Evolutionary conservation across 1,140 invertebrate species (phyloP), one percentile per base, ranked within the genome.

Genomic region (Cephus cinctus): DNA sequence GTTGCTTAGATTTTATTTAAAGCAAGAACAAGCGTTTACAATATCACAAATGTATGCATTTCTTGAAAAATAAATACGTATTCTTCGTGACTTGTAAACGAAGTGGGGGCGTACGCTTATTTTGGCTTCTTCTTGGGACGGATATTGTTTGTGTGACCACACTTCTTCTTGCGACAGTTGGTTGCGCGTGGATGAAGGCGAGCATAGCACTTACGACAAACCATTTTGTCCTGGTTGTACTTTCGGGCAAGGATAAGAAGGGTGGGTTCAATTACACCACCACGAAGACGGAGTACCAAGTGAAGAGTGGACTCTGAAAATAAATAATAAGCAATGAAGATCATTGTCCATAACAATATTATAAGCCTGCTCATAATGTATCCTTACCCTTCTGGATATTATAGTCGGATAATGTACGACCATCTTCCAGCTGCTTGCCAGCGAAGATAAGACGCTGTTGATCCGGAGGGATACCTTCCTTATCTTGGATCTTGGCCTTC

Each of bases 121-220:
- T 99, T 99, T 77, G 98, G 80, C 92, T 98, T 98, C 96, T 99
- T 99, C 83, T 99, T 99, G 65, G 96, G 95, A 68, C 98, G 88
- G 68, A 99, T 86, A 78, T 99, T 98, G 80, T 96, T 98, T 54
- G 96, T 98, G 78, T 99, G 97, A 50, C 98, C 98, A 82, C 98
- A 99, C 78, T 98, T 98, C 80, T 94, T 95, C 80, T 99, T 99
- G 53, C 97, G 88, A 78, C 98, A 99, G 77, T 99, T 99, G 45
- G 95, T 98, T 15, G 97, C 98, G 79, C 95, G 83, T 45, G 93
- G 96, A 75, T 98, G 97, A 58, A 99, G 88, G 70, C 97, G 88
- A 61, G 98, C 97, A 75, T 99, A 99, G 77, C 98, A 99, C 77
- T 98, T 98, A 65, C 97, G 87, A 81, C 97, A 99, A 70, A 99